phyloP scores from a whole-genome alignment of 2,113 vertebrate genomes.

The Cephalopholis sonnerati region DNA sequence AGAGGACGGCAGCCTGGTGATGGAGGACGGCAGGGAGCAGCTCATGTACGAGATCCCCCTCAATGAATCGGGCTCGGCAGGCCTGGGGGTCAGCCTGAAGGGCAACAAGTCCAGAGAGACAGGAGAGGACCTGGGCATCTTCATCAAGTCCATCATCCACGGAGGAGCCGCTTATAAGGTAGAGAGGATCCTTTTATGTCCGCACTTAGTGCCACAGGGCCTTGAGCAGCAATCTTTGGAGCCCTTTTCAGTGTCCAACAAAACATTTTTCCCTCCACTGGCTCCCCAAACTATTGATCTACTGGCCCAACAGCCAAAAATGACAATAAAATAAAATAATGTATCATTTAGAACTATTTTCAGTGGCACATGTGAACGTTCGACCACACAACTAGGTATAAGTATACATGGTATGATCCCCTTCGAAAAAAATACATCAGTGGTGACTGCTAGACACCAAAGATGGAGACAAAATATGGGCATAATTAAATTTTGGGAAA shows the following conservation, averaged over 20 bases:
- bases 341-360: no score
- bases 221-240: background rate
- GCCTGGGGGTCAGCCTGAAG: conserved; percentile 96
- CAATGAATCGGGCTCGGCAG: conserved; percentile 94
- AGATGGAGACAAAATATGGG: background rate
- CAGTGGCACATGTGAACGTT: no score
- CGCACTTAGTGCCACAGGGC: background rate
- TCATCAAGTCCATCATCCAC: conserved; percentile 97
- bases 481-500: background rate
- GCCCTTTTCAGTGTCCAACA: no score
- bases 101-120: conserved; percentile 96
- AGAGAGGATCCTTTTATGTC: background rate
- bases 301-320: no score
- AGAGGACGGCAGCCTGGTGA: conserved; percentile 48
- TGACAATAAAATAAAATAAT: no score
- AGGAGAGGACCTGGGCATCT: conserved; percentile 95
- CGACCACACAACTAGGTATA: no score
- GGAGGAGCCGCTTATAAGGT: conserved; percentile 98
- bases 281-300: no score
- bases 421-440: background rate
- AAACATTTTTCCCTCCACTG: no score
- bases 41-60: conserved; percentile 96
- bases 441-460: background rate
- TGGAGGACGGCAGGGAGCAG: conserved; percentile 89
- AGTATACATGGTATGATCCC: no score